Conservation (phyloP, 2,797 vertebrate genomes). For the Orestias chungarensis region DNA sequence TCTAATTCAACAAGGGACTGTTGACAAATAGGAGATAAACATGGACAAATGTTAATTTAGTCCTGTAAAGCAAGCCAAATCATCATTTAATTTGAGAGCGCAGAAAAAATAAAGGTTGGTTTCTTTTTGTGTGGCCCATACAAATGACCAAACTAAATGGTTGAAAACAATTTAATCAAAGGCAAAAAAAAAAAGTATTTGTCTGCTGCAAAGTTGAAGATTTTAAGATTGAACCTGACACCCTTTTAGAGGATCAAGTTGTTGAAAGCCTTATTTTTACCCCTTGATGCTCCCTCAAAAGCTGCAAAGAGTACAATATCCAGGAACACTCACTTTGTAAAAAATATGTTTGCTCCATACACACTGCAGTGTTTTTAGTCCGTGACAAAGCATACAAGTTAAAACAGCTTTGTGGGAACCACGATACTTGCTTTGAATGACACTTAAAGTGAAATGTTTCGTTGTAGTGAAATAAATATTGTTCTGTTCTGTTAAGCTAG, state of each 20-base stretch:
- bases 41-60: conserved; percentile 22
- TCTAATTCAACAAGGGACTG: background rate
- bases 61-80: conserved; percentile 18
- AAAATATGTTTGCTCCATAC: background rate
- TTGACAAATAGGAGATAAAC: background rate
- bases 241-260: background rate
- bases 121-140: background rate
- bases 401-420: conserved; percentile 16
- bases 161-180: background rate
- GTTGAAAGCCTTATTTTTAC: background rate
- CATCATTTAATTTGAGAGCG: background rate
- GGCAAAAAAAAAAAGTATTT: background rate
- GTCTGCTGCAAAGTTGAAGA: too few relatives aligned
- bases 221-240: background rate
- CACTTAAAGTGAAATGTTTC: conserved; percentile 29
- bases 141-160: background rate
- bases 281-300: background rate
- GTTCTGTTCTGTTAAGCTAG: conserved; percentile 12
- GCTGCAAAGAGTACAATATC: conserved; percentile 10
- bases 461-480: conserved; percentile 19
- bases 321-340: conserved; percentile 8
- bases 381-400: conserved; percentile 24
- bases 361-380: conserved; percentile 11
- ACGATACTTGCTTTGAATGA: conserved; percentile 8
- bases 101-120: background rate